A percentile compares a stretch with the other conserved stretches of the same genome.
Evolutionary conservation across 2,113 vertebrate species (phyloP).

Genomic region (Nesospiza acunhae): DNA sequence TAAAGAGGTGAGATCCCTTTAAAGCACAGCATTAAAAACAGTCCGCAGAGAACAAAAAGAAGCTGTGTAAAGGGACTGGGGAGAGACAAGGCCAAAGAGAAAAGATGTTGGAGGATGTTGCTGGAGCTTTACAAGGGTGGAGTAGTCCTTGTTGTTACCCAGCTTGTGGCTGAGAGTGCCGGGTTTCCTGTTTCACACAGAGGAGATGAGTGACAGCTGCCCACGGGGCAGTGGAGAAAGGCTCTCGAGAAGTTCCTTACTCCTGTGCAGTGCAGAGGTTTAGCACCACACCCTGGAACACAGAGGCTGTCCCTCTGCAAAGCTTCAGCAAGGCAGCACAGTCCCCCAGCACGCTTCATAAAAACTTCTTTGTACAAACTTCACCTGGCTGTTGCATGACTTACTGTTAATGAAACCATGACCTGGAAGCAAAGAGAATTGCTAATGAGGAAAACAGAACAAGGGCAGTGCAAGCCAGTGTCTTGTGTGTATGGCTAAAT

Average conservation of each 20-base stretch:
- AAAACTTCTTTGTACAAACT: conserved; percentile 23
- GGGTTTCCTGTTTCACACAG: background rate
- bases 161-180: background rate
- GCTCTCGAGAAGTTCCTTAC: background rate
- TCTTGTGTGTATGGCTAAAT: background rate
- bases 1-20: background rate
- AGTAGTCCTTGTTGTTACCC: fast-evolving
- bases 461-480: background rate
- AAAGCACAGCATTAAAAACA: background rate
- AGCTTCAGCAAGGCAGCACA: background rate
- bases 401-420: background rate
- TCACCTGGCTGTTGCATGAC: background rate
- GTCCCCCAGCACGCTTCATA: background rate
- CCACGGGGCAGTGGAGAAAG: background rate
- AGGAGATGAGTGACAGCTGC: background rate
- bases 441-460: conserved; percentile 32
- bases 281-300: background rate
- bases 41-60: background rate
- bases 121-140: background rate
- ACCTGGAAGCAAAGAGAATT: conserved; percentile 22
- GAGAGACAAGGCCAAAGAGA: background rate
- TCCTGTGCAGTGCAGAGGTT: background rate
- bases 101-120: background rate
- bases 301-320: background rate
- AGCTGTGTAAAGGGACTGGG: background rate